Base-by-base conservation (phyloP, 2,113 vertebrate genomes). In the Miniopterus natalensis region DNA sequence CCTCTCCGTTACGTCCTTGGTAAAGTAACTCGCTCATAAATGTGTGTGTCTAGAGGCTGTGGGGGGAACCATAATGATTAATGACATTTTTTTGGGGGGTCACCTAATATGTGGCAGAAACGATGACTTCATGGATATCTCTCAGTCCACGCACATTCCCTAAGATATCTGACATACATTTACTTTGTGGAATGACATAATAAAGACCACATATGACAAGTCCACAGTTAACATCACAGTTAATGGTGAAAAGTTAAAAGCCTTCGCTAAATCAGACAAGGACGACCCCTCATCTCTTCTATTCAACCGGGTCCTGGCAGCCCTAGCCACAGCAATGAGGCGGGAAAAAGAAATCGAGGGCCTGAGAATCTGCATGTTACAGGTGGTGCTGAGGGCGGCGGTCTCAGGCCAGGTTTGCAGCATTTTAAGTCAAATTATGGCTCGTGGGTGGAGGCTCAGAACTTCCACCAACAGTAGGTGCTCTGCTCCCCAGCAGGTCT, bases 61-160 rank as follows among this genome's bases (percentile, higher is more conserved):
- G 17, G 23, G 25, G 63, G 0, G 17, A 55, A 23, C 53, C 51
- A 13, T 55, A 23, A 11, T 4, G 42, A 17, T 8, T 36, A 36
- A 23, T 3, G 5, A 12, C 15, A 17, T 13, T 5, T 6, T 1
- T 6, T 13, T 18, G 21, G 8, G 55, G 21, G 31, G 21, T 6
- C 0, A 1, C 42, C 21, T 25, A 10, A 23, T n/a, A 15, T 2
- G 17, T 65, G 31, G 85, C 68, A 57, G 77, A 31, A 66, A 13
- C 86, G 11, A 18, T 55, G 45, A 9, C 6, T 23, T 66, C 45
- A 7, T 9, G 77, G 49, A 15, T 55, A 42, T 36, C 25, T 66
- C 13, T 25, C 49, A 9, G 20, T 8, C 36, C 21, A 21, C 1
- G 5, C 14, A 9, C 6, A 7, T 20, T 59, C 79, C 15, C 59